These are phyloP conservation scores for Catostylus mosaicus DNA, from an alignment of 30 jellyfish, hydroid and myxozoan genomes.

Conservation along the genomic window DNA sequence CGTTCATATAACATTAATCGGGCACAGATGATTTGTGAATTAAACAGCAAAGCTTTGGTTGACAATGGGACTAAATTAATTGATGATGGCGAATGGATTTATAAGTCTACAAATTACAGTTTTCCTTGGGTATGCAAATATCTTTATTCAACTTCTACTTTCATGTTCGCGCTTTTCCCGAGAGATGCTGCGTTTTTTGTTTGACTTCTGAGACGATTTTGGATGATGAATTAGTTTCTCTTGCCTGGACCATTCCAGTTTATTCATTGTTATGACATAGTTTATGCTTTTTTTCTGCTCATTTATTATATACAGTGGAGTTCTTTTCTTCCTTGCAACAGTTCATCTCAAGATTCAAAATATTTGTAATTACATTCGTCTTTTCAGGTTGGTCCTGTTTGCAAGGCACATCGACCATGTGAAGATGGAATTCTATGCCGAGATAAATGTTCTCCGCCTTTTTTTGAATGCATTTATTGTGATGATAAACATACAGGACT, in stretches of 20 bases:
- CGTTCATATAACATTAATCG: conserved; percentile 8
- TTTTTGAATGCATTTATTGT: conserved; percentile 22
- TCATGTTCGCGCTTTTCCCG: too few species aligned
- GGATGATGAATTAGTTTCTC: neutral
- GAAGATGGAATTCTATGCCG: conserved; percentile 17
- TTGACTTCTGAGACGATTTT: too few species aligned
- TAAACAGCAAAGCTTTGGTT: conserved; percentile 21
- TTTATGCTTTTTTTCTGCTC: neutral
- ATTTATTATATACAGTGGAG: neutral
- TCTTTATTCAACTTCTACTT: neutral
- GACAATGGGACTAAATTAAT: conserved; percentile 11
- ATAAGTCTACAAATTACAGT: conserved; percentile 5
- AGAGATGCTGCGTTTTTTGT: too few species aligned
- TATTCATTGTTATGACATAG: neutral
- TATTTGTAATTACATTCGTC: neutral
- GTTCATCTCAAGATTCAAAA: neutral
- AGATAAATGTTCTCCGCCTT: conserved; percentile 22
- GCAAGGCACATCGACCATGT: conserved; percentile 33
- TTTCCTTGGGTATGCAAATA: neutral
- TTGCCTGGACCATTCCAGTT: neutral
- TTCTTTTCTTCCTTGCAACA: neutral
- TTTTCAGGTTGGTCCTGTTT: conserved; percentile 22
- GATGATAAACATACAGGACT: conserved; percentile 20
- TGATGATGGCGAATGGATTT: conserved; percentile 2
- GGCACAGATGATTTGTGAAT: conserved; percentile 8